These are phyloP conservation scores for Coenonympha glycerion DNA, from an alignment of 2,888 invertebrate species.

Conservation along the genomic window DNA sequence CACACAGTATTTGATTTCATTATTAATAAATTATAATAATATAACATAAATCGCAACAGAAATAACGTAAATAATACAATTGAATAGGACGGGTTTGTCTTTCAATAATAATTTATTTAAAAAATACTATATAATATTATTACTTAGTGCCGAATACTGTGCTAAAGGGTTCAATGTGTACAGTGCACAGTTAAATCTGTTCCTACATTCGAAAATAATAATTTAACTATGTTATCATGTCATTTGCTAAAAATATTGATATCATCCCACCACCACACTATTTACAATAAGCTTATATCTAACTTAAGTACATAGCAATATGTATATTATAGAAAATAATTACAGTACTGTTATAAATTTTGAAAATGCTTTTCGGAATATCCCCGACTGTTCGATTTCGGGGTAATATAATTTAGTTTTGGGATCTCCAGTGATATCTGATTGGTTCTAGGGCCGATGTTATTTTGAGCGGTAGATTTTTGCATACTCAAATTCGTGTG, in stretches of 20 bases:
- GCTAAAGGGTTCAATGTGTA: constrained; percentile 4
- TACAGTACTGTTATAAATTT: constrained; percentile 67
- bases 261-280: constrained; percentile 51
- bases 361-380: constrained; percentile 68
- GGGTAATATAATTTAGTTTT: constrained; percentile 64
- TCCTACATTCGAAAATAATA: constrained; percentile 17
- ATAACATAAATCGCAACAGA: background rate
- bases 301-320: constrained; percentile 55
- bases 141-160: background rate
- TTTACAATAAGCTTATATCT: constrained; percentile 44
- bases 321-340: constrained; percentile 27
- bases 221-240: constrained; percentile 12
- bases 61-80: constrained; percentile 5
- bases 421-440: constrained; percentile 60
- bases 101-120: constrained; percentile 6
- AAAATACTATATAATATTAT: background rate
- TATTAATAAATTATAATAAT: constrained; percentile 16
- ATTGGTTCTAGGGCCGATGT: constrained; percentile 45
- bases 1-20: too few relatives aligned
- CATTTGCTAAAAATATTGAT: constrained; percentile 27
- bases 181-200: constrained; percentile 5
- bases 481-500: constrained; percentile 62
- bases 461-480: constrained; percentile 45
- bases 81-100: constrained; percentile 17
- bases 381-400: constrained; percentile 55